Evolutionary conservation across 1,140 invertebrate species (phyloP).

Genomic region (Rhopalosiphum padi): DNA sequence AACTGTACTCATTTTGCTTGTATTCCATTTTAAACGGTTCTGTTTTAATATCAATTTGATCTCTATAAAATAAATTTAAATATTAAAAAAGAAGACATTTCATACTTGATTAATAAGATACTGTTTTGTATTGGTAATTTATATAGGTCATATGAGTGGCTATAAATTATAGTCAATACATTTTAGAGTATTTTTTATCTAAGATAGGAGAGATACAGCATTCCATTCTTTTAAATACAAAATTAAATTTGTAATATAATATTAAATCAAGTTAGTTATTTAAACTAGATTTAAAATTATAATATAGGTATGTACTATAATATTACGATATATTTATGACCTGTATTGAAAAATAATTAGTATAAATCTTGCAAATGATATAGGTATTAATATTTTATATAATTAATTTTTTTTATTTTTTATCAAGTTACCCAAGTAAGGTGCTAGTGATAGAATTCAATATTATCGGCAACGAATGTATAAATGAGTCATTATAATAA

Average conservation of each 20-base stretch:
- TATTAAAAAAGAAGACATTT: not conserved
- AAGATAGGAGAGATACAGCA: not conserved
- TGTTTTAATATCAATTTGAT: slow-evolving; percentile 29
- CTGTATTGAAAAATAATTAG: not conserved
- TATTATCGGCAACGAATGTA: slow-evolving; percentile 79
- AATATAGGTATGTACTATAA: not conserved
- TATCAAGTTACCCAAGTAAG: slow-evolving; percentile 68
- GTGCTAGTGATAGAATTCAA: slow-evolving; percentile 78
- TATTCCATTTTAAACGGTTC: slow-evolving; percentile 71
- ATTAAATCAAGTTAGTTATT: too few species aligned
- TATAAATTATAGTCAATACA: too few species aligned
- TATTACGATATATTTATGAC: not conserved
- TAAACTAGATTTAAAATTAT: not conserved
- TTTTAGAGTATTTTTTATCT: not conserved
- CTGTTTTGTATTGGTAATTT: not conserved
- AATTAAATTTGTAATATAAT: not conserved
- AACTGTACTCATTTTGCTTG: slow-evolving; percentile 74
- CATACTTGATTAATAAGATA: not conserved
- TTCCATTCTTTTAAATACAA: not conserved
- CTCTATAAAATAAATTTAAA: slow-evolving; percentile 19
- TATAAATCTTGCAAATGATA: not conserved
- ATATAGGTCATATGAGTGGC: not conserved
- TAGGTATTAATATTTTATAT: not conserved
- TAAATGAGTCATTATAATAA: slow-evolving; percentile 80
- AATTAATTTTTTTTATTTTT: not conserved